Conservation (phyloP, 1,140 invertebrate genomes). For the Cherax destructor region DNA sequence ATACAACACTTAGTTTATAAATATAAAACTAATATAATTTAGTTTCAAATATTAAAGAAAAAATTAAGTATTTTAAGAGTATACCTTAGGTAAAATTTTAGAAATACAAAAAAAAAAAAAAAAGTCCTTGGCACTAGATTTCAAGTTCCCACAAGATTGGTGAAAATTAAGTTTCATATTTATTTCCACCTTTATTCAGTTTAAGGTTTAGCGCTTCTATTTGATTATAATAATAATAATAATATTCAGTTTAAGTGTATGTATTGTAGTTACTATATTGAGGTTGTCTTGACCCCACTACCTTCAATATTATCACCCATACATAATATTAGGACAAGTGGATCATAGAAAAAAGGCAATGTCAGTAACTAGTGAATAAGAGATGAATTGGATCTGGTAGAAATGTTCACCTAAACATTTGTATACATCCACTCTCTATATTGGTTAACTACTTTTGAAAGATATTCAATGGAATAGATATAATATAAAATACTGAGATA, state of each 20-base stretch:
- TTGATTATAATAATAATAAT: too few species aligned
- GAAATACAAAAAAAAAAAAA: background rate
- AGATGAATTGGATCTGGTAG: background rate
- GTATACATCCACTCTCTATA: background rate
- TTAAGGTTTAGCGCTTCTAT: too few species aligned
- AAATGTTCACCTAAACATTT: background rate
- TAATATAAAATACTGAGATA: too few species aligned
- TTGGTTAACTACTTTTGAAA: background rate
- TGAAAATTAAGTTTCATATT: too few species aligned
- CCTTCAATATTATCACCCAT: background rate
- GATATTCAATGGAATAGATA: background rate
- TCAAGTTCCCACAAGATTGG: background rate
- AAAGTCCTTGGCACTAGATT: background rate
- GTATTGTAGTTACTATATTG: background rate
- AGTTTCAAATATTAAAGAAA: background rate
- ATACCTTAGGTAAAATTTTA: background rate
- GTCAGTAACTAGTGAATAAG: background rate
- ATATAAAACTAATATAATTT: background rate
- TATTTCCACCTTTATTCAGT: too few species aligned
- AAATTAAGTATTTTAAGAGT: background rate
- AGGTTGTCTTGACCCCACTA: slow-evolving; percentile 2
- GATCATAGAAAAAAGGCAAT: background rate
- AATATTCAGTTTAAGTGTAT: background rate
- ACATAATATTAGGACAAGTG: slow-evolving; percentile 3
- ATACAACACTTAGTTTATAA: too few species aligned